These are phyloP conservation scores for Drosophila guanche DNA, from an alignment of 1,140 invertebrate genomes.

Conservation along the genomic window DNA sequence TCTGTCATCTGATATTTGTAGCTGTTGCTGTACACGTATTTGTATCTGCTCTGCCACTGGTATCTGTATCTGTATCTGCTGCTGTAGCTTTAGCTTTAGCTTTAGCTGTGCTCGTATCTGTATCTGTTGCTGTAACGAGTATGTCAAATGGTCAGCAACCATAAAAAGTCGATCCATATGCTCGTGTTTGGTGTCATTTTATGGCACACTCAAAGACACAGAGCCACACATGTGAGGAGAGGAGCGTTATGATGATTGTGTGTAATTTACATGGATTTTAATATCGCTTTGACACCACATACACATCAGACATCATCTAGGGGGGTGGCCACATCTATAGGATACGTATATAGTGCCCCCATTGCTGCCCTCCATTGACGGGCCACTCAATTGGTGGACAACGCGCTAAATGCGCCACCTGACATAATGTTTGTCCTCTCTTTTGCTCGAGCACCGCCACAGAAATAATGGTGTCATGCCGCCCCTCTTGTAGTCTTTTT, in stretches of 20 bases:
- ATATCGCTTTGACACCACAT: constrained; percentile 46
- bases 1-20: too few relatives aligned
- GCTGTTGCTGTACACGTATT: too few relatives aligned
- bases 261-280: constrained; percentile 81
- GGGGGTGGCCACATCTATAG: background rate
- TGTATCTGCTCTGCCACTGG: too few relatives aligned
- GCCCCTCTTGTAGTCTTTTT: constrained; percentile 15
- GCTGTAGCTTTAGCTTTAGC: too few relatives aligned
- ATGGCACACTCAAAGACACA: constrained; percentile 46
- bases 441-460: too few relatives aligned
- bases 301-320: background rate
- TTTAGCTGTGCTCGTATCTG: background rate
- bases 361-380: constrained; percentile 62
- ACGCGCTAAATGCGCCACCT: constrained; percentile 48
- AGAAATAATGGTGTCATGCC: constrained; percentile 13
- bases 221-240: constrained; percentile 32
- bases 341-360: too few relatives aligned
- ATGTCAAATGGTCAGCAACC: constrained; percentile 50
- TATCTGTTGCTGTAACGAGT: constrained; percentile 45
- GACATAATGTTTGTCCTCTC: constrained; percentile 16
- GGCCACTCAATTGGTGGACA: constrained; percentile 49
- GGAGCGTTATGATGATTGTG: constrained; percentile 66
- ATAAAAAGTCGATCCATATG: constrained; percentile 62
- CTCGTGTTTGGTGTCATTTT: constrained; percentile 70
- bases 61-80: too few relatives aligned